phyloP scores from a whole-genome alignment of 2,888 invertebrate species.

The Seladonia tumulorum region DNA sequence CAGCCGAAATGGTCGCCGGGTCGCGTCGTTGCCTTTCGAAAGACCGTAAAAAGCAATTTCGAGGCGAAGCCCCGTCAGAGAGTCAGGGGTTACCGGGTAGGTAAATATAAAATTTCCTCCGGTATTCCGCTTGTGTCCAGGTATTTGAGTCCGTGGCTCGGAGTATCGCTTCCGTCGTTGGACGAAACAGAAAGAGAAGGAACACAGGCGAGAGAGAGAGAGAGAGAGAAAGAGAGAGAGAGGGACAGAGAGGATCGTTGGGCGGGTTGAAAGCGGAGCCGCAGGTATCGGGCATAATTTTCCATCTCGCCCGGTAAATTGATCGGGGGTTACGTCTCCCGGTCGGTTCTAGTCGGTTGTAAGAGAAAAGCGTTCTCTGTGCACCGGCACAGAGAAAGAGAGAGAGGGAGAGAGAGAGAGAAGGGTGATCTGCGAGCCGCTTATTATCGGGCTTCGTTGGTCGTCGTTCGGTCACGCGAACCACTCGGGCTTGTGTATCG shows the following conservation, averaged over 20 bases:
- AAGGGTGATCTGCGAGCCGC: conserved; percentile 68
- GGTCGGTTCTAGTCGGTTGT: conserved; percentile 52
- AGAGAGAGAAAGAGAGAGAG: not conserved
- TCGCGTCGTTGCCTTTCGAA: not conserved
- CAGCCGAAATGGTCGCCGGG: not conserved
- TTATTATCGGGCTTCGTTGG: conserved; percentile 63
- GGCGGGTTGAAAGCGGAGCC: conserved; percentile 23
- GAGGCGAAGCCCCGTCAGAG: not conserved
- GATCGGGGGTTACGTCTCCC: conserved; percentile 49
- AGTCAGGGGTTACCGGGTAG: not conserved
- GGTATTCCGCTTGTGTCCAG: not conserved
- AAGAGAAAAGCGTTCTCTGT: conserved; percentile 41
- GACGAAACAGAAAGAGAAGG: not conserved
- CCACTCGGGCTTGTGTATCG: conserved; percentile 48
- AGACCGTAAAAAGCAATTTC: not conserved
- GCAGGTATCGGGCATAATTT: conserved; percentile 59
- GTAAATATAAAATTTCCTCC: conserved; percentile 9
- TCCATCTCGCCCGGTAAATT: conserved; percentile 60
- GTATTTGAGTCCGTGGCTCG: not conserved
- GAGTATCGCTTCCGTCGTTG: not conserved
- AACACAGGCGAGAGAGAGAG: not conserved
- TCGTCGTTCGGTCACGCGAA: conserved; percentile 67
- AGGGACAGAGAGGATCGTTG: not conserved
- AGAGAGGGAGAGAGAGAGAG: not conserved
- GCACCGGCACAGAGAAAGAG: conserved; percentile 46